Conservation (phyloP, 2,797 vertebrate genomes). For the Channa striata region DNA sequence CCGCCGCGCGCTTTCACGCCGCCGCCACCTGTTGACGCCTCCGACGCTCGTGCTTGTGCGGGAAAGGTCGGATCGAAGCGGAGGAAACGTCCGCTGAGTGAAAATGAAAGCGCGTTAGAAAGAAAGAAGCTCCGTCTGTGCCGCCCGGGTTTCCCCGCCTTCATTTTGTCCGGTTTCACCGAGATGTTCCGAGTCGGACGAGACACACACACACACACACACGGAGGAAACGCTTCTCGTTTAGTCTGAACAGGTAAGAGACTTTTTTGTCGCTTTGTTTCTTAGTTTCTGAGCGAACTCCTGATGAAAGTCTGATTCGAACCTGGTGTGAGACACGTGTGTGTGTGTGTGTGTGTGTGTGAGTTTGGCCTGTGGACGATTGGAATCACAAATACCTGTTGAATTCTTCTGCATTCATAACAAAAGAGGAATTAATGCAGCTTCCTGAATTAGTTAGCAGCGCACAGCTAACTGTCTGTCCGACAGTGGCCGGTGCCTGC, state of each 20-base stretch:
- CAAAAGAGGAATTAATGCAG: conserved; percentile 6
- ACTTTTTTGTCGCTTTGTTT: not conserved
- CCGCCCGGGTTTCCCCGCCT: not conserved
- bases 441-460: not conserved
- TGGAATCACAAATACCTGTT: not conserved
- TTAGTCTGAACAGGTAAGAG: conserved; percentile 61
- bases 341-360: not conserved
- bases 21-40: conserved; percentile 74
- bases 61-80: conserved; percentile 22
- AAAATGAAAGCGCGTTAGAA: conserved; percentile 49
- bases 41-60: conserved; percentile 12
- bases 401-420: not conserved
- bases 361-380: not conserved
- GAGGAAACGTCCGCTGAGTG: conserved; percentile 14
- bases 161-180: not conserved
- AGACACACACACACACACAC: not conserved
- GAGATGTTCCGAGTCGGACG: conserved; percentile 1
- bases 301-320: too few species aligned
- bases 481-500: too few species aligned
- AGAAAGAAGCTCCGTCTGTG: conserved; percentile 2
- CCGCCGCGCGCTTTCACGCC: conserved; percentile 39
- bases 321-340: too few species aligned
- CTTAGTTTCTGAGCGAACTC: not conserved
- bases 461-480: not conserved
- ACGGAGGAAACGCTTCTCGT: not conserved